Evolutionary conservation across 2,888 invertebrate species (phyloP).

Genomic region (Trisateles emortualis): DNA sequence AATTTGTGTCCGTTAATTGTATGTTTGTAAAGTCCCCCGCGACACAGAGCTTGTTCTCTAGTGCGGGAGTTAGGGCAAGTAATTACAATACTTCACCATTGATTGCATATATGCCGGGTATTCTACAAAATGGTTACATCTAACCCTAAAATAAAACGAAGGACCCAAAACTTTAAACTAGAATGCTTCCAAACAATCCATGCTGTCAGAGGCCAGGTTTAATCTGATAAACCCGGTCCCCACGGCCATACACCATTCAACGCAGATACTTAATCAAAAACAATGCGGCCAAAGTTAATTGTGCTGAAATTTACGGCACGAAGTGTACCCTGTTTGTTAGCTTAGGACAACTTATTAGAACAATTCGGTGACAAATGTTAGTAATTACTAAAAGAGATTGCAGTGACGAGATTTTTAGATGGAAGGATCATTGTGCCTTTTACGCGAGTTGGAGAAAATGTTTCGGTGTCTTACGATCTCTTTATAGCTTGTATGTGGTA

Average conservation of each 20-base stretch:
- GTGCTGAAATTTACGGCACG: constrained; percentile 55
- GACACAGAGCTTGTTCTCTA: no score
- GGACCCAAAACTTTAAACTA: constrained; percentile 15
- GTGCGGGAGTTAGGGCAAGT: no score
- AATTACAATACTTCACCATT: no score
- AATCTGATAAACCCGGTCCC: constrained; percentile 40
- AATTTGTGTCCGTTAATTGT: no score
- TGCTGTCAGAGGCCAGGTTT: constrained; percentile 30
- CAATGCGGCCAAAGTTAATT: constrained; percentile 60
- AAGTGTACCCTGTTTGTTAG: constrained; percentile 45
- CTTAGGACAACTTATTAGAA: constrained; percentile 50
- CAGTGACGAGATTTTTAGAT: constrained; percentile 33
- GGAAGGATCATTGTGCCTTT: constrained; percentile 15
- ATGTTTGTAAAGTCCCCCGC: no score
- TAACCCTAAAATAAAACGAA: constrained; percentile 5
- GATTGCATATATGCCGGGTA: background rate
- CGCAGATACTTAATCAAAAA: constrained; percentile 64
- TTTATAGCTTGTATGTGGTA: constrained; percentile 9
- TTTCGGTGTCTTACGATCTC: background rate
- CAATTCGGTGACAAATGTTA: constrained; percentile 47
- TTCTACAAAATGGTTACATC: background rate
- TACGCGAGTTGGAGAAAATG: constrained; percentile 7
- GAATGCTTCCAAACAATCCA: constrained; percentile 8
- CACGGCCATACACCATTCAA: constrained; percentile 28
- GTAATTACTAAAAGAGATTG: constrained; percentile 43